Percentiles rank a stretch among this genome's conserved stretches.
phyloP scores from a whole-genome alignment of 2,888 invertebrate species.

The Synanthedon andrenaeformis region DNA sequence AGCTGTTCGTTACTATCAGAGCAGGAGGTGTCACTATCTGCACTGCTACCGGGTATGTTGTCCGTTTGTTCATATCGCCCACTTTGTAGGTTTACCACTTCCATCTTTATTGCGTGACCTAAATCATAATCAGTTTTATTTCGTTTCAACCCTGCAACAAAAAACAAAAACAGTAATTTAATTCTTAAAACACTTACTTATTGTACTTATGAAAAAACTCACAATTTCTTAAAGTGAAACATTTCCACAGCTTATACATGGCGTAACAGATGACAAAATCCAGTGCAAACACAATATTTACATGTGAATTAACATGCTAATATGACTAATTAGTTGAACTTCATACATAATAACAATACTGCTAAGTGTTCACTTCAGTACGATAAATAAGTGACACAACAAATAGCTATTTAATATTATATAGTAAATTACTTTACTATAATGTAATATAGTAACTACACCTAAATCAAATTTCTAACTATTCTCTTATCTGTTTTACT shows the following conservation, averaged over 20 bases:
- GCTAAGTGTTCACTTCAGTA: slow-evolving; percentile 38
- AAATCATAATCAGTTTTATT: slow-evolving; percentile 55
- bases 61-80: slow-evolving; percentile 52
- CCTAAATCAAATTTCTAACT: too few relatives aligned
- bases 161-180: slow-evolving; percentile 2
- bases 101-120: slow-evolving; percentile 62
- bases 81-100: slow-evolving; percentile 49
- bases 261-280: not conserved
- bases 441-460: too few relatives aligned
- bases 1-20: slow-evolving; percentile 32
- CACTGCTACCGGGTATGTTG: slow-evolving; percentile 41
- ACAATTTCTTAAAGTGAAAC: slow-evolving; percentile 44
- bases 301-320: slow-evolving; percentile 10
- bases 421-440: too few relatives aligned
- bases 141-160: slow-evolving; percentile 53
- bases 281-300: slow-evolving; percentile 5
- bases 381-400: slow-evolving; percentile 22
- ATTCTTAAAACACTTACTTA: not conserved
- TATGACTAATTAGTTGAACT: slow-evolving; percentile 7
- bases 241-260: slow-evolving; percentile 56
- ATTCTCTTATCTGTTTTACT: too few relatives aligned
- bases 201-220: slow-evolving; percentile 10
- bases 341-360: slow-evolving; percentile 14
- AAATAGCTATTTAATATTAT: too few relatives aligned
- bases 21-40: slow-evolving; percentile 43